A percentile compares a stretch with the other conserved stretches of the same genome.
Evolutionary conservation across 2,113 vertebrate species (phyloP).

Genomic region (Mormoops blainvillei): DNA sequence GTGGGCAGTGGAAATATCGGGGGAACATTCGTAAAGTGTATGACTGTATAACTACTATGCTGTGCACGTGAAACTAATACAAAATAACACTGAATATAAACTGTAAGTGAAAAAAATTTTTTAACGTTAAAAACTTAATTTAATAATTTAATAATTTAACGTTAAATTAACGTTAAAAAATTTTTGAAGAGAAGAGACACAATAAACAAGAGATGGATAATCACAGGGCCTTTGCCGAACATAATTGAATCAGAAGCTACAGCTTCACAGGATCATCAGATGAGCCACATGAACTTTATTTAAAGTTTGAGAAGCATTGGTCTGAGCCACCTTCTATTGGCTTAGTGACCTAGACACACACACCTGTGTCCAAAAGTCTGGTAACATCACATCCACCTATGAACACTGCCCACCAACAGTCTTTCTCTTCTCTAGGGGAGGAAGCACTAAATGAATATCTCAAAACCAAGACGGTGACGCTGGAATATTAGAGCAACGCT

Average conservation of each 20-base stretch:
- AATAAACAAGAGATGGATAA: background rate
- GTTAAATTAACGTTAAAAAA: no score
- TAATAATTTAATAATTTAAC: no score
- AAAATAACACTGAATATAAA: background rate
- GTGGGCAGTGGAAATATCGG: background rate
- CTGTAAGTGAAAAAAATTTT: background rate
- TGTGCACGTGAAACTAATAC: background rate
- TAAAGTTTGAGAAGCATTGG: background rate
- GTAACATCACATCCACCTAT: background rate
- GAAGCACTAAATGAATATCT: conserved; percentile 96
- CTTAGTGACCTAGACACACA: background rate
- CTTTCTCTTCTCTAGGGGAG: conserved; percentile 84
- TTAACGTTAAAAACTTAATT: no score
- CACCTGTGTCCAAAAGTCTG: background rate
- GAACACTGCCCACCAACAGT: background rate
- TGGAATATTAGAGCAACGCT: conserved; percentile 87
- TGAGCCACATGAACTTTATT: background rate
- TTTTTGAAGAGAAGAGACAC: background rate
- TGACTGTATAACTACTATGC: background rate
- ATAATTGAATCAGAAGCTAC: background rate
- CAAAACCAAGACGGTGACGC: conserved; percentile 94
- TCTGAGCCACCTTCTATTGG: background rate
- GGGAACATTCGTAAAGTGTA: background rate
- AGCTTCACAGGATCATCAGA: background rate
- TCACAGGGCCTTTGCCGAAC: rapidly evolving